These are phyloP conservation scores for Lochmaea capreae DNA, from an alignment of 2,888 invertebrate species.

Conservation along the genomic window DNA sequence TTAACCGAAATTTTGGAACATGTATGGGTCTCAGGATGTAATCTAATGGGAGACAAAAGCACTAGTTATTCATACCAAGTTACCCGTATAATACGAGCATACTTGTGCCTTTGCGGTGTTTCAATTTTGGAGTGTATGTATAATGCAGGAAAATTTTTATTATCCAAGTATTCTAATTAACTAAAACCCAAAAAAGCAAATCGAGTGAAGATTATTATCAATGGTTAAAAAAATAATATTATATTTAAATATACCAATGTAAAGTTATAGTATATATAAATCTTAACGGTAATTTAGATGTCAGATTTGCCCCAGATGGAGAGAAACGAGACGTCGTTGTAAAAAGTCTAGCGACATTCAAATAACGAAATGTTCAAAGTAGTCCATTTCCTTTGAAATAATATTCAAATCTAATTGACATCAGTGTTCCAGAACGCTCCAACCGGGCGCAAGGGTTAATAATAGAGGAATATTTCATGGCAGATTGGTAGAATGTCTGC, in stretches of 20 bases:
- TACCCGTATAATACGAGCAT: conserved; percentile 45
- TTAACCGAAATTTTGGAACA: conserved; percentile 28
- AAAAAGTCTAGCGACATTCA: conserved; percentile 8
- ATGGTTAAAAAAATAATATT: too few species aligned
- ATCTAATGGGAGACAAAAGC: conserved; percentile 42
- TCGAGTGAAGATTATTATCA: too few species aligned
- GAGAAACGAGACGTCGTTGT: background rate
- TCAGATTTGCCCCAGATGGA: background rate
- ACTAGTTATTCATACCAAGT: conserved; percentile 48
- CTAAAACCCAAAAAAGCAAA: background rate
- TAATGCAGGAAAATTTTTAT: background rate
- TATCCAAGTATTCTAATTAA: too few species aligned
- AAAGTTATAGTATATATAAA: too few species aligned
- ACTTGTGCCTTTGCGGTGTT: conserved; percentile 41
- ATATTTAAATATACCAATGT: too few species aligned
- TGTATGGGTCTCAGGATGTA: conserved; percentile 37
- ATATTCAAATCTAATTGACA: conserved; percentile 34
- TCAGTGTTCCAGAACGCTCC: conserved; percentile 20
- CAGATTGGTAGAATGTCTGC: conserved; percentile 56
- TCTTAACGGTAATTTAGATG: background rate
- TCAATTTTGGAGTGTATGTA: conserved; percentile 17
- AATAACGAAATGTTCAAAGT: conserved; percentile 20
- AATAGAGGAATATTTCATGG: conserved; percentile 34
- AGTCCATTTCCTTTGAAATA: conserved; percentile 24
- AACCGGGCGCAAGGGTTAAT: conserved; percentile 28